These are phyloP conservation scores for Oxytorus armatus DNA, from an alignment of 2,888 invertebrate species.

Conservation along the genomic window DNA sequence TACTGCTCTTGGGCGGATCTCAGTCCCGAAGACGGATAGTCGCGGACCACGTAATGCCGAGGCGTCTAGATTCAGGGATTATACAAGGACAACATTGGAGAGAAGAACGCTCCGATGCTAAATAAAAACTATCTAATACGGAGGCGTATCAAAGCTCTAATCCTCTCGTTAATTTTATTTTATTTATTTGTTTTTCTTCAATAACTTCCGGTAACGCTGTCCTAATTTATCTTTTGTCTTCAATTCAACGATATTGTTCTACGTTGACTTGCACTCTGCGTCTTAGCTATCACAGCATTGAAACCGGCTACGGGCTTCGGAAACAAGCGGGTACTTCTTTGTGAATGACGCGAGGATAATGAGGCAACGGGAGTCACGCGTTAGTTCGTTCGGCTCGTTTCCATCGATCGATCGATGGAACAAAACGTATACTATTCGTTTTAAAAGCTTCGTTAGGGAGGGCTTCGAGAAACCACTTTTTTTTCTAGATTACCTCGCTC, in stretches of 20 bases:
- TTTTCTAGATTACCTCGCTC: too few relatives aligned
- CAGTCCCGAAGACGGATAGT: constrained; percentile 87
- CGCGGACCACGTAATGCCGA: constrained; percentile 94
- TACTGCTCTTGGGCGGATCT: constrained; percentile 91
- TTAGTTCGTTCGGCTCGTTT: constrained; percentile 36
- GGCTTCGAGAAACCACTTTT: too few relatives aligned
- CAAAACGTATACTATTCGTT: background rate
- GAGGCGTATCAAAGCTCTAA: constrained; percentile 27
- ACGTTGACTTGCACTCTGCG: background rate
- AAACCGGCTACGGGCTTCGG: constrained; percentile 1
- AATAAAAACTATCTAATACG: constrained; percentile 22
- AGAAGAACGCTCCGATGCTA: constrained; percentile 69
- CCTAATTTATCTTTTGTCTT: background rate
- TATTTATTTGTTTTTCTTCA: constrained; percentile 26
- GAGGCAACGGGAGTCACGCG: background rate
- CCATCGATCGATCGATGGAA: background rate
- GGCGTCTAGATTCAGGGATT: constrained; percentile 88
- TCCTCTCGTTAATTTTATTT: constrained; percentile 38
- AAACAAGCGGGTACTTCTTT: constrained; percentile 49
- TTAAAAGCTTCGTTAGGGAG: background rate
- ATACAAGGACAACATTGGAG: constrained; percentile 78
- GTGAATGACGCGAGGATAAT: constrained; percentile 30
- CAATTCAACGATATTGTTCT: constrained; percentile 26
- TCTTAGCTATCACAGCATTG: constrained; percentile 40
- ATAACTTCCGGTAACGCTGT: constrained; percentile 8